phyloP scores from a whole-genome alignment of 2,888 invertebrate species.

The Cephus nigrinus region DNA sequence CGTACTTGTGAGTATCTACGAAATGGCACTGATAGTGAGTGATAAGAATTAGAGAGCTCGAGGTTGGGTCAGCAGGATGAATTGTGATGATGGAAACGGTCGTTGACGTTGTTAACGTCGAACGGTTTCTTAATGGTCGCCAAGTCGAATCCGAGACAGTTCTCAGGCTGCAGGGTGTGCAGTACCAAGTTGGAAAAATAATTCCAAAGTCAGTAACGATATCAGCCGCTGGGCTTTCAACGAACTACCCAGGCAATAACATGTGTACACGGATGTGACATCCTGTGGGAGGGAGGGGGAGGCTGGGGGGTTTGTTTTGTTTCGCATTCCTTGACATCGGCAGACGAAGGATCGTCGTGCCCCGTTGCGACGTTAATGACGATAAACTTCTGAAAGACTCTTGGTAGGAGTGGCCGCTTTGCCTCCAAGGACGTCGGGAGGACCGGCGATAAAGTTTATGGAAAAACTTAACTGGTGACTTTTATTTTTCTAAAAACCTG shows the following conservation, averaged over 20 bases:
- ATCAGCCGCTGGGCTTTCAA: neutral
- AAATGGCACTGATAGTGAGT: neutral
- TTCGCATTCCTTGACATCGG: neutral
- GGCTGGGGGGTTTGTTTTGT: neutral
- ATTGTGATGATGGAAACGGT: constrained; percentile 32
- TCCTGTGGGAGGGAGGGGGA: neutral
- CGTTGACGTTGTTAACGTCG: constrained; percentile 10
- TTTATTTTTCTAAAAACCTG: neutral
- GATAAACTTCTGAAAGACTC: neutral
- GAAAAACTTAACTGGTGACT: neutral
- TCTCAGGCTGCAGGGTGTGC: neutral
- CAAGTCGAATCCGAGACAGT: neutral
- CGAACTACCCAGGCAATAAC: neutral
- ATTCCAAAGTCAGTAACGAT: neutral
- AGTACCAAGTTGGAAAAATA: neutral
- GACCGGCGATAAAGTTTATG: neutral
- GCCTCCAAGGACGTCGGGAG: neutral
- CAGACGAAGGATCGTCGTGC: neutral
- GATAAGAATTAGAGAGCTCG: constrained; percentile 13
- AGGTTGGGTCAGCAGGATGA: constrained; percentile 39
- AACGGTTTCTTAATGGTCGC: constrained; percentile 41
- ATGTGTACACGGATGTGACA: constrained; percentile 1
- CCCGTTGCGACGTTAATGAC: neutral
- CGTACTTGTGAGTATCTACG: neutral
- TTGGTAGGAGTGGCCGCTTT: neutral